Percentiles rank a stretch among this genome's conserved stretches.
These are phyloP conservation scores for Ophiodon elongatus DNA, from an alignment of 2,113 vertebrate genomes.

Conservation along the genomic window DNA sequence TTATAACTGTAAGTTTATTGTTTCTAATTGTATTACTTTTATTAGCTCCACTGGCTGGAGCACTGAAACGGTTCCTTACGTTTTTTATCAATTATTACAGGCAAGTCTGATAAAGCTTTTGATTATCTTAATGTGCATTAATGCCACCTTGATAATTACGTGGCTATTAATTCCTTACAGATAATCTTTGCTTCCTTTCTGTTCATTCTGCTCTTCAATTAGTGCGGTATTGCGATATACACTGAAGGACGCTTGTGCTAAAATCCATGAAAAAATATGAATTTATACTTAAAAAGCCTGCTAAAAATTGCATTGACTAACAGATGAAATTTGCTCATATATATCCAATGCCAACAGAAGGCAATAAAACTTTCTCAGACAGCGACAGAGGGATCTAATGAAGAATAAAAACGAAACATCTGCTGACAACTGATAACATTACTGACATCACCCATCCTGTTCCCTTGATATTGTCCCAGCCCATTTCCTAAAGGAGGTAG, in stretches of 20 bases:
- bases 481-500: conserved; percentile 47
- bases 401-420: not conserved
- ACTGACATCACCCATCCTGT: conserved; percentile 35
- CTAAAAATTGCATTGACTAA: not conserved
- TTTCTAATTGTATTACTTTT: not conserved
- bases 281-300: not conserved
- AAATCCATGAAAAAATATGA: not conserved
- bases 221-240: not conserved
- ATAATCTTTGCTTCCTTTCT: not conserved
- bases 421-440: conserved; percentile 38
- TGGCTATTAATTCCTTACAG: not conserved
- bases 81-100: not conserved
- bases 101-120: not conserved
- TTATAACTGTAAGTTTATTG: too few species aligned
- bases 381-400: not conserved
- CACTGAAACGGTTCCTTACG: not conserved
- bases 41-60: too few species aligned
- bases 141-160: not conserved
- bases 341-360: not conserved
- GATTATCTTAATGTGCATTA: not conserved
- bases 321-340: not conserved
- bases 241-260: not conserved
- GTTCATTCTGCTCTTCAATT: not conserved
- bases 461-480: conserved; percentile 31
- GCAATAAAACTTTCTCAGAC: not conserved